Conservation (phyloP, 2,113 vertebrate species). For the Eonycteris spelaea region DNA sequence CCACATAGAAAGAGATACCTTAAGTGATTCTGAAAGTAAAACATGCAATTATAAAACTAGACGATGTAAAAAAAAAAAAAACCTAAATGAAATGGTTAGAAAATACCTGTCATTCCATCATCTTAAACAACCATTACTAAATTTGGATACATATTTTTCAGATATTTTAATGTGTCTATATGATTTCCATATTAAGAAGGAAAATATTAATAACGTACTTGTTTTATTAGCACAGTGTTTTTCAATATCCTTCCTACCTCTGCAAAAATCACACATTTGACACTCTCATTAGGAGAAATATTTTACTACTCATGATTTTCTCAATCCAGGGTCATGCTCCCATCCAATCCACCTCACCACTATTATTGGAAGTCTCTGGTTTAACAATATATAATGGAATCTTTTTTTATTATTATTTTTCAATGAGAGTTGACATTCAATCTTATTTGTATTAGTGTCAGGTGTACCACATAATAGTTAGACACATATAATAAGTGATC, state of each 20-base stretch:
- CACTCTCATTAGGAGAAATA: not conserved
- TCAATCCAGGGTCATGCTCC: not conserved
- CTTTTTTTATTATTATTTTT: no score
- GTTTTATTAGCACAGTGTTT: not conserved
- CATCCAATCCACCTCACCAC: not conserved
- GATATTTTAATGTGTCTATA: not conserved
- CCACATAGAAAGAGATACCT: not conserved
- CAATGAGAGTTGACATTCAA: no score
- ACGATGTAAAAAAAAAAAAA: not conserved
- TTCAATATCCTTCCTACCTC: not conserved
- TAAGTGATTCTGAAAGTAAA: not conserved
- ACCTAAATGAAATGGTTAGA: not conserved
- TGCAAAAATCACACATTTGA: not conserved
- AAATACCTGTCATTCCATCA: not conserved
- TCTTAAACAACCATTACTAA: not conserved
- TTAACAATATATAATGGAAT: not conserved
- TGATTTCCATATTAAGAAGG: not conserved
- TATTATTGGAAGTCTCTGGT: not conserved
- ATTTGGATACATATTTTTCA: not conserved
- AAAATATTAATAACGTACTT: not conserved
- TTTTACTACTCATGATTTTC: not conserved
- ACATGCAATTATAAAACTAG: not conserved
- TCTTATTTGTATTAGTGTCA: no score
- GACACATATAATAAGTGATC: no score
- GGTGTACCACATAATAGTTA: no score